Base-by-base conservation (phyloP, 2,888 invertebrate genomes). In the Phalera bucephala region DNA sequence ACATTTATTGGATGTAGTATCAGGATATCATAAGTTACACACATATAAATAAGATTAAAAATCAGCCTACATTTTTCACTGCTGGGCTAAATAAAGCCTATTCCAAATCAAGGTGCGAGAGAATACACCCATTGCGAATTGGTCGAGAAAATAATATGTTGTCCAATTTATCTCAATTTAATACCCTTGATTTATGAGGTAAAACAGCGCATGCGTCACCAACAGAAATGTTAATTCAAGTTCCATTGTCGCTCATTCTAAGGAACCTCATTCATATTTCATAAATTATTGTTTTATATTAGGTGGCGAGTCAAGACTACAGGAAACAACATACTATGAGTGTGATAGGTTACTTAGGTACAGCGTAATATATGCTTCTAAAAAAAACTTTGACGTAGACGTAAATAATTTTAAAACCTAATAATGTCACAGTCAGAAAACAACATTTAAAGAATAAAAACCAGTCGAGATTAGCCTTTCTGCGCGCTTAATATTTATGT, bases 181-280 rank as follows among this genome's bases (percentile, higher is more conserved):
- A 36, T 25, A 33, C 20, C 19, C 42, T 31, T 41, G 42, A 52
- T 46, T 40, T 34, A 49, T 33, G 48, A 56, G 48, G 53, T 60
- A 54, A 61, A 59, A 40, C 45, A 40, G 36, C 30, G 29, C 10
- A 35, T 58, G 59, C 51, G 21, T 62, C 59, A 66, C 31, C 46
- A 45, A 35, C 31, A 33, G 33, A 34, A 42, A 57, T 56, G 53
- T 64, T 54, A 64, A 68, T 70, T 67, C 64, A 57, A 56, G 51
- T 40, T 50, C 57, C 63, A 69, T 68, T 72, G 71, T 67, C 49
- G 60, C 54, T 52, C 64, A 65, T 79, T 75, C 66, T 64, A 47
- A 66, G 75, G 72, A 72, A 64, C 60, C 72, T 83, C 80, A 81
- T 84, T 84, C 79, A 84, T 83, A 76, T 79, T 75, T 74, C 72